Conservation (phyloP, 2,113 vertebrate genomes). For the Pseudopodoces humilis region DNA sequence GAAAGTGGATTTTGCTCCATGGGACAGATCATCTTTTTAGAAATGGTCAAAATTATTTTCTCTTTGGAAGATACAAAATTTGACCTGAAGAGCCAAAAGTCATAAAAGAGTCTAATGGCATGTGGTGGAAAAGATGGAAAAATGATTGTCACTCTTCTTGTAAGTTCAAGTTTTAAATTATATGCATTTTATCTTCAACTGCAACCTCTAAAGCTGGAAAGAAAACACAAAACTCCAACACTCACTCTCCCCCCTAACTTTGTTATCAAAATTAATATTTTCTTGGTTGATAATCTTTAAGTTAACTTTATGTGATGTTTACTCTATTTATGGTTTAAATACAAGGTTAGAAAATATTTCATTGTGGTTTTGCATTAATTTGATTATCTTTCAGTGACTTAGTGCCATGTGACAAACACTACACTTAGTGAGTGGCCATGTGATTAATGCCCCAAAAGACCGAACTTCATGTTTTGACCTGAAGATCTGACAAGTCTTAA, state of each 20-base stretch:
- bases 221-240: not conserved
- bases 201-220: not conserved
- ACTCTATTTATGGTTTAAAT: not conserved
- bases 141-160: not conserved
- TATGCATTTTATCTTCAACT: not conserved
- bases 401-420: not conserved
- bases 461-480: not conserved
- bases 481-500: not conserved
- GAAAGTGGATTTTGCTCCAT: not conserved
- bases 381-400: not conserved
- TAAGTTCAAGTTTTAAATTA: not conserved
- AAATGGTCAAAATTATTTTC: slow-evolving; percentile 6
- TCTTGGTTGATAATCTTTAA: not conserved
- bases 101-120: not conserved
- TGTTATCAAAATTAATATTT: not conserved
- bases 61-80: not conserved
- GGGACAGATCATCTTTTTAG: not conserved
- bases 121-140: not conserved
- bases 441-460: not conserved
- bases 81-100: not conserved
- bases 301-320: not conserved
- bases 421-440: not conserved
- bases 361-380: not conserved
- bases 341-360: not conserved
- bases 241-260: rapidly evolving